Base-by-base conservation (phyloP, 2,888 invertebrate species). In the Scaptomyza flava region DNA sequence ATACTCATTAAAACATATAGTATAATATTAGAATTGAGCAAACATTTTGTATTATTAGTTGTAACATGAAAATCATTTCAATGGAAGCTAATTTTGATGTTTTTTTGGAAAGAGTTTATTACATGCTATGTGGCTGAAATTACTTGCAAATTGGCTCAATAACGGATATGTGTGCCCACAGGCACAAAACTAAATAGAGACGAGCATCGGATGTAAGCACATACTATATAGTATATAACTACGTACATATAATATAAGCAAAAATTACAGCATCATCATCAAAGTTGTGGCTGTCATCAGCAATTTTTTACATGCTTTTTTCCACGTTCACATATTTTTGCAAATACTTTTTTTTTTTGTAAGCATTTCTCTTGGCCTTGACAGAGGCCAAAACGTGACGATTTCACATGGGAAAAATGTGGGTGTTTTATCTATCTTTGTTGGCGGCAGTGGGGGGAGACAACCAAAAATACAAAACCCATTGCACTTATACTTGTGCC, bases 331-430 rank as follows among this genome's bases (percentile, higher is more conserved):
- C 27, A 23, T 23, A 23, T 23, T 23, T 57, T 64, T 48, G 36
- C 51, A 53, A 23, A 33, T n/a, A 36, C 46, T 36, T 58, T 61
- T 70, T 34, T 62, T 64, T 54, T 14, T 41, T 48, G 27, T 54
- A 33, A 60, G 53, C 60, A 41, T 56, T 60, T 70, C 31, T 45
- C 47, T 58, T 65, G 76, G 64, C 88, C 84, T 84, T 86, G 88
- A 48, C 61, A 54, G 57, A 59, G 76, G 74, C 80, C 80, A 76
- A 64, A 67, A 65, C 68, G 80, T 69, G 78, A 72, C 71, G 60
- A 72, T 68, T 71, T 72, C 57, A 42, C 53, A 54, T 53, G 30
- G 53, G 50, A 45, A 36, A 45, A 36, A n/a, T 56, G 68, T 33
- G 67, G 23, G 14, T 12, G 27, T 23, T n/a, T 50, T 20, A 34